A percentile compares a stretch with the other conserved stretches of the same genome.
Evolutionary conservation across 2,113 vertebrate species (phyloP).

Genomic region (Ariopsis seemanni): DNA sequence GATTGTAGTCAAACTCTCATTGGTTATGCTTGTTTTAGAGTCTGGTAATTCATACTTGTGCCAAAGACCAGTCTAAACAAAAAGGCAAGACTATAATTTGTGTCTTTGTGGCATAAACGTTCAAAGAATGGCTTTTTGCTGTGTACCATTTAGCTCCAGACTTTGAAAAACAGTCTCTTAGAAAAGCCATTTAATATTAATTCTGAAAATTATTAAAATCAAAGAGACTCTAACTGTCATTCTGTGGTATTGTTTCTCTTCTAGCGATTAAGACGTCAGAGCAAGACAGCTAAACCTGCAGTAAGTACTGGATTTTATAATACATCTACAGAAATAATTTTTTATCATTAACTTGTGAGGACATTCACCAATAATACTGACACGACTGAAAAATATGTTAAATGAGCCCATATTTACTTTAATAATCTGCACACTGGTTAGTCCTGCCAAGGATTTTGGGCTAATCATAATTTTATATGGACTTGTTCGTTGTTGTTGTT

Average conservation of each 20-base stretch:
- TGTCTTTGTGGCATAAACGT: slow-evolving; percentile 17
- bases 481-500: neutral
- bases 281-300: slow-evolving; percentile 64
- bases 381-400: neutral
- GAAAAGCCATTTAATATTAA: neutral
- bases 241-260: slow-evolving; percentile 53
- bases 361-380: neutral
- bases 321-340: neutral
- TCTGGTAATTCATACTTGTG: slow-evolving; percentile 18
- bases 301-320: slow-evolving; percentile 62
- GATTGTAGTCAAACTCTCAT: neutral
- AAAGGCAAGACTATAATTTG: neutral
- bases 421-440: neutral
- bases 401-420: neutral
- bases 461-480: slow-evolving; percentile 1
- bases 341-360: neutral
- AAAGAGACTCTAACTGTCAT: neutral
- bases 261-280: slow-evolving; percentile 73
- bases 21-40: slow-evolving; percentile 1
- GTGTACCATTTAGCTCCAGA: neutral
- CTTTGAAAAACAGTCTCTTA: neutral
- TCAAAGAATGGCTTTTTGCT: neutral
- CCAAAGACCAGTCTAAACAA: slow-evolving; percentile 31
- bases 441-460: neutral
- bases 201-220: neutral